Percentiles rank a stretch among this genome's conserved stretches.
These are phyloP conservation scores for Spodoptera littoralis DNA, from an alignment of 2,888 invertebrate genomes.

Conservation along the genomic window DNA sequence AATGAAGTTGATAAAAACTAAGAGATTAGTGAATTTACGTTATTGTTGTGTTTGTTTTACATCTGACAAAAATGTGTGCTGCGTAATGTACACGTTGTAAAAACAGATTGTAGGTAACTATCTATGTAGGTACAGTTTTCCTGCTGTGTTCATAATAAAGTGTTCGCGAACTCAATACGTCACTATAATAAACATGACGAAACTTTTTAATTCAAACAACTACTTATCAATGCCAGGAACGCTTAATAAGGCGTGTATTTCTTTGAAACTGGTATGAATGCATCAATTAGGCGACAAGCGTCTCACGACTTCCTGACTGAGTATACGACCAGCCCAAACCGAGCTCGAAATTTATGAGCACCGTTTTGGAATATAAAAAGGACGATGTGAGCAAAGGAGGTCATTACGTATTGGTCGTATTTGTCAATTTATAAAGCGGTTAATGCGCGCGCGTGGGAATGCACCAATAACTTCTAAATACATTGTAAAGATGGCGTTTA, in stretches of 20 bases:
- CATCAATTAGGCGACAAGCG: slow-evolving; percentile 59
- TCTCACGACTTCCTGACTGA: slow-evolving; percentile 59
- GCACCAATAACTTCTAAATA: slow-evolving; percentile 50
- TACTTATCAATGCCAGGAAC: slow-evolving; percentile 54
- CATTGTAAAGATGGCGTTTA: slow-evolving; percentile 54
- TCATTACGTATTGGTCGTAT: slow-evolving; percentile 53
- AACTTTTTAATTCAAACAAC: slow-evolving; percentile 26
- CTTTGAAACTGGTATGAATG: slow-evolving; percentile 57
- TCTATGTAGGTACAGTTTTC: not conserved
- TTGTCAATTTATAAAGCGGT: slow-evolving; percentile 56
- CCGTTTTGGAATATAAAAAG: slow-evolving; percentile 40
- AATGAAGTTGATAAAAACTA: slow-evolving; percentile 28
- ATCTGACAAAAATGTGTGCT: not conserved
- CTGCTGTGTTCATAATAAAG: slow-evolving; percentile 4
- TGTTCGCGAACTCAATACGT: slow-evolving; percentile 11
- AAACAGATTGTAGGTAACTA: slow-evolving; percentile 1
- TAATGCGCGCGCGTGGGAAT: slow-evolving; percentile 59
- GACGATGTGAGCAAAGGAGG: slow-evolving; percentile 50
- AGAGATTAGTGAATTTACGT: slow-evolving; percentile 30
- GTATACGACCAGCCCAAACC: slow-evolving; percentile 49
- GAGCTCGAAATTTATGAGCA: slow-evolving; percentile 55
- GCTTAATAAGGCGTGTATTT: slow-evolving; percentile 45
- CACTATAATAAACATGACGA: not conserved
- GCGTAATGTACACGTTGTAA: slow-evolving; percentile 8
- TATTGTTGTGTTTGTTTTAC: not conserved